Evolutionary conservation across 2,113 vertebrate species (phyloP), one percentile per base, ranked within the genome.

Genomic region (Pelecanus crispus): DNA sequence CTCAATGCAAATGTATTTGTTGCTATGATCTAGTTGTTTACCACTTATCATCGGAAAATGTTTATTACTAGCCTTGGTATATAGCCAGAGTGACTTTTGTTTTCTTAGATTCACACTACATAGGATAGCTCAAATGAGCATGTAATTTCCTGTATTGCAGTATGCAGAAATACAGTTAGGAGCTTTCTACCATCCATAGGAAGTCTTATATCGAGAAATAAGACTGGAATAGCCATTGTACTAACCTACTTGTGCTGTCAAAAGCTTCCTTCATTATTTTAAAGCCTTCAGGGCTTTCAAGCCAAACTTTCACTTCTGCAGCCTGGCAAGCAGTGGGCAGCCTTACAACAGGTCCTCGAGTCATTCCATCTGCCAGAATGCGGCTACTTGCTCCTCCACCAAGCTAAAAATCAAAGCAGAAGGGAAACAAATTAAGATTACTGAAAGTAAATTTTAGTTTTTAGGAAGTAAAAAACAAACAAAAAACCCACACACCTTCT

Each of bases 361-460:
- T 99, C 99, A 99, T 99, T 34, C 98, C 99, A 70, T 99, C 99
- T 26, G 98, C 99, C 73, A 99, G 97, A 93, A 99, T 97, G 53
- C 99, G 92, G 89, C 99, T 99, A 32, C 71, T 98, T 90, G 99
- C 99, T 81, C 99, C 99, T 49, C 99, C 99, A 70, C 98, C 98
- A 83, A 99, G 98, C 99, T 99, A 66, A 56, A 66, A 81, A 42
- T 8, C 65, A 93, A 53, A 70, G 31, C 44, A 93, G 38, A 77
- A 38, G 17, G 7, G 13, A 81, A 67, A 80, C 12, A 36, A 47
- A 28, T 1, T 29, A 67, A 58, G 25, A 89, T 32, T 38, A 53
- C 17, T 67, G 24, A 55, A 42, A 85, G 10, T 18, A 8, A 78
- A 24, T 38, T 38, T 40, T 21, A 26, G 19, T 45, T 68, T 42